phyloP scores from a whole-genome alignment of 2,888 invertebrate genomes.

The Pseudoips prasinana region DNA sequence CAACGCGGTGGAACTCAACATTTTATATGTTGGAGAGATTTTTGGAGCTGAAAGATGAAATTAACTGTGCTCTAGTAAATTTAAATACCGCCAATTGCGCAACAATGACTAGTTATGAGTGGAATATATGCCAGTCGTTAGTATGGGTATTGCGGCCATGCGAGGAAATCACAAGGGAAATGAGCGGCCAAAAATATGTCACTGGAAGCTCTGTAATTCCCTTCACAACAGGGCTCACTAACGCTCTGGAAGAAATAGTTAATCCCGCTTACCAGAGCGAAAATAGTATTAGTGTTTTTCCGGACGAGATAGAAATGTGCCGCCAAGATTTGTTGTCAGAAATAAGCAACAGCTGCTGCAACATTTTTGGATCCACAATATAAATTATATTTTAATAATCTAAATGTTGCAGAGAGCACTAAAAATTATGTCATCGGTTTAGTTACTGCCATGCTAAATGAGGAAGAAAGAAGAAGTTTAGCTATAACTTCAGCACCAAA shows the following conservation, averaged over 20 bases:
- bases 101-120: slow-evolving; percentile 5
- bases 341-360: slow-evolving; percentile 5
- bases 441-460: slow-evolving; percentile 6
- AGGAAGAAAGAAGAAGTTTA: slow-evolving; percentile 1
- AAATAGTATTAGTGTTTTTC: too few species aligned
- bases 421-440: slow-evolving; percentile 6
- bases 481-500: slow-evolving; percentile 1
- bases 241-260: slow-evolving; percentile 1
- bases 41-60: slow-evolving; percentile 14
- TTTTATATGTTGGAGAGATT: too few species aligned
- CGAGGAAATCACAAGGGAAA: slow-evolving; percentile 5
- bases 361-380: slow-evolving; percentile 12
- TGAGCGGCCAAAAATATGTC: slow-evolving; percentile 11
- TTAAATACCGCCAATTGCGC: too few species aligned
- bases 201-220: slow-evolving; percentile 6
- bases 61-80: slow-evolving; percentile 5
- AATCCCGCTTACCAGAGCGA: background rate
- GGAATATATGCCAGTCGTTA: slow-evolving; percentile 4
- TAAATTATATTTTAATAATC: slow-evolving; percentile 11
- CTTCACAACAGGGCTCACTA: slow-evolving; percentile 3
- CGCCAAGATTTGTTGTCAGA: slow-evolving; percentile 6
- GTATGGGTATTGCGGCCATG: background rate
- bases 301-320: slow-evolving; percentile 1
- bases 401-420: slow-evolving; percentile 3
- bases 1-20: too few species aligned